Conservation (phyloP, 2,113 vertebrate species). For the Phylloscopus whistleri region DNA sequence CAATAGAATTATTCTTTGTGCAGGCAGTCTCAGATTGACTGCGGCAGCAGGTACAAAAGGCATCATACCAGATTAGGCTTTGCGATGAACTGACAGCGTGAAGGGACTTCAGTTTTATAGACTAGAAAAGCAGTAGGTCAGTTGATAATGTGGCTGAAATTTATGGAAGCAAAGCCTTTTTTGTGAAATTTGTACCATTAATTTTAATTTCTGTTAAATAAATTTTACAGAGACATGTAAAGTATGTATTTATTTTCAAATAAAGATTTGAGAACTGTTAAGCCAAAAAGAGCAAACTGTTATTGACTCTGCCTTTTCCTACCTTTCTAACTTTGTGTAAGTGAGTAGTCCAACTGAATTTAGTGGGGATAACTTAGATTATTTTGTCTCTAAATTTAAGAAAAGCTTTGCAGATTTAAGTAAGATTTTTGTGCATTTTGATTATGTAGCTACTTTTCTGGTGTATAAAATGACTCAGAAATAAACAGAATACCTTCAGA, state of each 20-base stretch:
- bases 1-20: conserved; percentile 49
- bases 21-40: conserved; percentile 4
- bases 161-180: background rate
- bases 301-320: background rate
- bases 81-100: background rate
- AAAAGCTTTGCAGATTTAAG: background rate
- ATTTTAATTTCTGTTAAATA: background rate
- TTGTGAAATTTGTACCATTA: background rate
- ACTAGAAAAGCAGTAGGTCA: background rate
- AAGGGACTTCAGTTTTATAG: conserved; percentile 23
- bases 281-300: background rate
- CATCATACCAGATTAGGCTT: conserved; percentile 10
- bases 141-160: background rate
- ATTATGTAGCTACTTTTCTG: background rate
- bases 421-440: background rate
- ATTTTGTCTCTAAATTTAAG: background rate
- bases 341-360: background rate
- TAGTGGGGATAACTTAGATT: background rate
- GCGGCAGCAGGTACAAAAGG: conserved; percentile 41
- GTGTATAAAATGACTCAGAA: conserved; percentile 35
- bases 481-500: conserved; percentile 35
- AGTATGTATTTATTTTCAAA: background rate
- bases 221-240: background rate
- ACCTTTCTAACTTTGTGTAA: background rate
- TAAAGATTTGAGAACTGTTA: background rate